Percentiles rank a stretch among this genome's conserved stretches.
Conservation (phyloP, 2,888 invertebrate genomes). For the Chesias legatella region DNA sequence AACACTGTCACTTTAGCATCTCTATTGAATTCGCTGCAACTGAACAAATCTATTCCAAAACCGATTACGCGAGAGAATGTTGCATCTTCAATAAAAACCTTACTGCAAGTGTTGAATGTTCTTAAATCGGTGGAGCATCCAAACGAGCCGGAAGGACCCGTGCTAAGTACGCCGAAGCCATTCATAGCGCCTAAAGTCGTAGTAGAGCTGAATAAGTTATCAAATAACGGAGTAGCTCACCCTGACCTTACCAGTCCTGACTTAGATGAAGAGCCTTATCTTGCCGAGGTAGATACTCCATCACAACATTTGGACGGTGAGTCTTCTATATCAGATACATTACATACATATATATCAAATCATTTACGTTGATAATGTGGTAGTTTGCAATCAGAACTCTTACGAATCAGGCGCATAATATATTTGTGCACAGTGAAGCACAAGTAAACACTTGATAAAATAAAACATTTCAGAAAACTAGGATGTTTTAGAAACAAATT, state of each 20-base stretch:
- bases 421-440: too few relatives aligned
- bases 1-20: slow-evolving; percentile 61
- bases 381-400: too few relatives aligned
- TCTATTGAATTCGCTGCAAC: slow-evolving; percentile 86
- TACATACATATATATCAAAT: too few relatives aligned
- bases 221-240: slow-evolving; percentile 6
- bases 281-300: slow-evolving; percentile 59
- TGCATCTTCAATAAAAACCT: slow-evolving; percentile 87
- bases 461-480: too few relatives aligned
- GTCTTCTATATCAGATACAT: slow-evolving; percentile 8
- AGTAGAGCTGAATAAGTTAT: slow-evolving; percentile 16
- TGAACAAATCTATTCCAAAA: slow-evolving; percentile 87
- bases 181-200: slow-evolving; percentile 44
- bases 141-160: slow-evolving; percentile 55
- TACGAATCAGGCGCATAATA: too few relatives aligned
- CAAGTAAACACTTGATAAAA: too few relatives aligned
- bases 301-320: slow-evolving; percentile 71
- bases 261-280: slow-evolving; percentile 57
- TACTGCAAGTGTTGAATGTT: slow-evolving; percentile 86
- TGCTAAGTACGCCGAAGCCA: slow-evolving; percentile 61
- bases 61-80: slow-evolving; percentile 88
- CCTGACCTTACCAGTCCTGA: slow-evolving; percentile 36
- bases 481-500: too few relatives aligned
- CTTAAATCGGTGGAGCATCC: slow-evolving; percentile 77
- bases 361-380: too few relatives aligned